Percentiles rank a stretch among this genome's conserved stretches.
Evolutionary conservation across 2,113 vertebrate species (phyloP).

Genomic region (Scalopus aquaticus): DNA sequence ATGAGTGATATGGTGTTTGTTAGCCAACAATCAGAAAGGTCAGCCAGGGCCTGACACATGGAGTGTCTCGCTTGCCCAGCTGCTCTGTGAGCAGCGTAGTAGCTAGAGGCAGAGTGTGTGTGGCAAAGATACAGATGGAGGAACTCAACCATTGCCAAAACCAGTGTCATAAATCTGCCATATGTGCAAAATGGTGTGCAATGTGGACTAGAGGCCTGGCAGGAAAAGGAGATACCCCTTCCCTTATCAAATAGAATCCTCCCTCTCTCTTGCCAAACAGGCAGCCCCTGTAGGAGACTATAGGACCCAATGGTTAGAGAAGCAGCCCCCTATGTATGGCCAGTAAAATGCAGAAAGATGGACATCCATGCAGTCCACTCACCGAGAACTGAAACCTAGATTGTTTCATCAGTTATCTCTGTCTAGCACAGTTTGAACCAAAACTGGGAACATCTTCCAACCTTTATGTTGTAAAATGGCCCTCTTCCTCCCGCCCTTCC

Average conservation of each 20-base stretch:
- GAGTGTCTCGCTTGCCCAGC: constrained; percentile 14
- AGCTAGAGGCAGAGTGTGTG: constrained; percentile 31
- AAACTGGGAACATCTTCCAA: background rate
- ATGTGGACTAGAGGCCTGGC: background rate
- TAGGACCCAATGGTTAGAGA: background rate
- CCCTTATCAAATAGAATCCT: background rate
- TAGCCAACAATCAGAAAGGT: constrained; percentile 47
- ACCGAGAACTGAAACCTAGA: background rate
- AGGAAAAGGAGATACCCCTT: background rate
- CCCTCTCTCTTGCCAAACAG: background rate
- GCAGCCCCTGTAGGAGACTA: background rate
- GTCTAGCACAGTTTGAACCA: background rate
- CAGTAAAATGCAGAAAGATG: background rate
- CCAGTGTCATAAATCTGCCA: constrained; percentile 47
- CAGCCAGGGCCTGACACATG: constrained; percentile 45
- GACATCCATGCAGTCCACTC: background rate
- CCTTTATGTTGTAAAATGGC: constrained; percentile 7
- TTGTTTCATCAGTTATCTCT: background rate
- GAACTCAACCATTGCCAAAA: constrained; percentile 49
- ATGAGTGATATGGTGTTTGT: constrained; percentile 35
- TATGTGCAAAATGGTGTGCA: background rate
- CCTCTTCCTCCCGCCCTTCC: background rate
- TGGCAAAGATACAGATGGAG: constrained; percentile 65
- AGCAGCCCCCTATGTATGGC: background rate
- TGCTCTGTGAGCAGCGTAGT: constrained; percentile 29